A percentile compares a stretch with the other conserved stretches of the same genome.
phyloP scores from a whole-genome alignment of 2,888 invertebrate species.

The Sphinx pinastri region DNA sequence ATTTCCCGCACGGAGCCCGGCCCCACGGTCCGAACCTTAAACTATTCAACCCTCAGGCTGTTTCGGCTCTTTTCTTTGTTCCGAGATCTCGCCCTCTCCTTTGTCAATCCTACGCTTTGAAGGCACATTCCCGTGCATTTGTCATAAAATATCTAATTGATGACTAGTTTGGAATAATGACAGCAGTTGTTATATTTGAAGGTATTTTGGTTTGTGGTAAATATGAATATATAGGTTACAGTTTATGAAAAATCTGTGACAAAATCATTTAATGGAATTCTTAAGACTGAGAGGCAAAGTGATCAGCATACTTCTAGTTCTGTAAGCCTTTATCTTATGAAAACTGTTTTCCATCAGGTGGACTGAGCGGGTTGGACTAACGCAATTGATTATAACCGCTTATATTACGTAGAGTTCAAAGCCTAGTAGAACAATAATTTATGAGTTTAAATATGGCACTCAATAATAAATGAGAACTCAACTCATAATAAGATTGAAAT shows the following conservation, averaged over 20 bases:
- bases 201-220: too few species aligned
- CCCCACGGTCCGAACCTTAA: conserved; percentile 43
- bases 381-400: too few species aligned
- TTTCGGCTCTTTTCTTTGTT: conserved; percentile 61
- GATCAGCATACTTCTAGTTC: too few species aligned
- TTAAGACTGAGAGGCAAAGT: too few species aligned
- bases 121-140: conserved; percentile 35
- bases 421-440: too few species aligned
- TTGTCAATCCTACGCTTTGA: conserved; percentile 53
- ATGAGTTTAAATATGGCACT: not conserved
- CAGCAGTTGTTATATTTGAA: not conserved
- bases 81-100: conserved; percentile 53
- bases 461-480: not conserved
- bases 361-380: too few species aligned
- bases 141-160: conserved; percentile 23
- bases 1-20: conserved; percentile 32
- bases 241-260: too few species aligned
- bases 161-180: not conserved
- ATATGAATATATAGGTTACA: too few species aligned
- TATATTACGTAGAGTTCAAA: too few species aligned
- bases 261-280: too few species aligned
- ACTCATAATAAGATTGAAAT: conserved; percentile 4
- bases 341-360: too few species aligned
- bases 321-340: too few species aligned
- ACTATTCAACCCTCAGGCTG: conserved; percentile 58